Percentiles rank a stretch among this genome's conserved stretches.
These are phyloP conservation scores for Aurelia sp. DNA, from an alignment of 30 jellyfish, hydroid and myxozoan species.

Conservation along the genomic window DNA sequence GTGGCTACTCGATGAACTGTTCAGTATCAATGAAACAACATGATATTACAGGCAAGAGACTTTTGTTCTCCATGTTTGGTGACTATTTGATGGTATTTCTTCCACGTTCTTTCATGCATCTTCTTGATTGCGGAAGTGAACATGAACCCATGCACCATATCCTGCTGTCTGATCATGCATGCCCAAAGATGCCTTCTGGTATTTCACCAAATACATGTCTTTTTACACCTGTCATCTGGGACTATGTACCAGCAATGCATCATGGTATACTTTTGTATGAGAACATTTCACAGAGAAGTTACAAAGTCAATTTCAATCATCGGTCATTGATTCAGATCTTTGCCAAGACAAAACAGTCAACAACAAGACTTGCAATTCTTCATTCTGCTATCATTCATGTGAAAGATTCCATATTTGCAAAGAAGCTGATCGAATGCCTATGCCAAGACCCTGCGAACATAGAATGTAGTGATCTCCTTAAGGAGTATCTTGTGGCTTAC, in stretches of 20 bases:
- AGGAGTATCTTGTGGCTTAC: slow-evolving; percentile 74
- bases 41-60: slow-evolving; percentile 13
- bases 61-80: slow-evolving; percentile 69
- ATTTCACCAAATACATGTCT: slow-evolving; percentile 23
- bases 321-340: slow-evolving; percentile 36
- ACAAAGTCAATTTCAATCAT: slow-evolving; percentile 54
- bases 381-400: slow-evolving; percentile 85
- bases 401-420: slow-evolving; percentile 55
- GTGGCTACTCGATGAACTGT: slow-evolving; percentile 65
- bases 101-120: slow-evolving; percentile 77
- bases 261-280: slow-evolving; percentile 56
- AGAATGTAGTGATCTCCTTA: slow-evolving; percentile 72
- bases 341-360: slow-evolving; percentile 57
- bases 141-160: slow-evolving; percentile 88
- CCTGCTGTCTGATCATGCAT: slow-evolving; percentile 38
- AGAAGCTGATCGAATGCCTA: slow-evolving; percentile 71
- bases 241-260: slow-evolving; percentile 54
- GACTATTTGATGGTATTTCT: slow-evolving; percentile 75
- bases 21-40: slow-evolving; percentile 31
- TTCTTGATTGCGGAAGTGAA: slow-evolving; percentile 90
- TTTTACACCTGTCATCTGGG: slow-evolving; percentile 57
- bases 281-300: slow-evolving; percentile 56
- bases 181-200: slow-evolving; percentile 27
- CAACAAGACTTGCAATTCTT: slow-evolving; percentile 75
- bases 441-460: slow-evolving; percentile 93